Conservation (phyloP, 2,113 vertebrate species). For the Ophthalmolycus amberensis region DNA sequence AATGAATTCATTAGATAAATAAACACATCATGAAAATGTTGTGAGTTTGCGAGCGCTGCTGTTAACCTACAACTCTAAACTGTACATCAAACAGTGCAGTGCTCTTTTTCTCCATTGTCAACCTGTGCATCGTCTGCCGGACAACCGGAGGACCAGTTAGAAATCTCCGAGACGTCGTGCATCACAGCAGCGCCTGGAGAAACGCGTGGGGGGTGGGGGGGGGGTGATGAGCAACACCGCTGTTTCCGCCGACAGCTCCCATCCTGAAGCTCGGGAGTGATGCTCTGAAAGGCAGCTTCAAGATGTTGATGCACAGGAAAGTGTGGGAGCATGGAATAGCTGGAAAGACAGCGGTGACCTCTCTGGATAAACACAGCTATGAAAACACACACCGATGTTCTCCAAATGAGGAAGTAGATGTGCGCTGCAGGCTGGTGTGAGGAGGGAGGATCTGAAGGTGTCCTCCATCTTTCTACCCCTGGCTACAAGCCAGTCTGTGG, state of each 20-base stretch:
- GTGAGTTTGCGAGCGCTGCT: too few species aligned
- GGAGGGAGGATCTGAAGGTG: conserved; percentile 15
- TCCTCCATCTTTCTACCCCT: conserved; percentile 8
- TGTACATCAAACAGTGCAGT: not conserved
- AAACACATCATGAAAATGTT: not conserved
- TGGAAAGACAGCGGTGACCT: not conserved
- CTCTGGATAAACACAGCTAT: conserved; percentile 12
- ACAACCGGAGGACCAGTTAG: not conserved
- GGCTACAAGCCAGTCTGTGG: conserved; percentile 32
- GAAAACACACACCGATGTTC: conserved; percentile 21
- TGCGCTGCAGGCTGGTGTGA: not conserved
- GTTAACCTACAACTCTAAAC: not conserved
- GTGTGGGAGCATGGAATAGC: conserved; percentile 24
- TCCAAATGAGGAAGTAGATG: not conserved
- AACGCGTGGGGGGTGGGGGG: not conserved
- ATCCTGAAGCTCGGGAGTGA: conserved; percentile 17
- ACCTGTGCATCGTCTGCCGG: not conserved
- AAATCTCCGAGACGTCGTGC: not conserved
- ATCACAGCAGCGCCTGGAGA: not conserved
- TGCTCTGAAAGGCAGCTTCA: conserved; percentile 26
- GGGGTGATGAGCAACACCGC: conserved; percentile 16
- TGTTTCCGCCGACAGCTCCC: conserved; percentile 24
- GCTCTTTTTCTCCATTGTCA: not conserved
- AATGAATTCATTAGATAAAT: not conserved
- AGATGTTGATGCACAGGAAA: conserved; percentile 23